Evolutionary conservation across 2,113 vertebrate species (phyloP), one percentile per base, ranked within the genome.

Genomic region (Eclectus roratus): DNA sequence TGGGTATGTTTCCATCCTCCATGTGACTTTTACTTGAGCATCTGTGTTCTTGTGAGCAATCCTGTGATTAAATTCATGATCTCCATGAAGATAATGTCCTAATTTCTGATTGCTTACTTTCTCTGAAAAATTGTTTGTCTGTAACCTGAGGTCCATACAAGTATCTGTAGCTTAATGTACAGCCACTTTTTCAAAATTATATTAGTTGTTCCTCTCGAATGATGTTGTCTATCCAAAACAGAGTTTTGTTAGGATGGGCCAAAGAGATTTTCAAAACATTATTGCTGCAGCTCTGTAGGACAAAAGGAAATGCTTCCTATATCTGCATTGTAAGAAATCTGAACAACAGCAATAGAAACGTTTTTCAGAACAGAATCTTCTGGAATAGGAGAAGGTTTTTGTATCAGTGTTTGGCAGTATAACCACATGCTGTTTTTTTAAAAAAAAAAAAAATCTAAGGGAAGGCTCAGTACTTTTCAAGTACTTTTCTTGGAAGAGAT

Each of bases 21-120:
- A 82, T 0, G 4, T 95, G 93, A 93, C 81, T 81, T 56, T 71
- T 72, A 21, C 44, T 91, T 71, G 69, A 93, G 88, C 85, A 89
- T 86, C 85, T 94, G 96, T 79, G 72, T 79, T 91, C 88, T 56
- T 52, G 41, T 85, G 65, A 93, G 88, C 49, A 82, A 82, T 78
- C 28, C 65, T 72, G 44, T 84, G 80, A 94, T 94, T 95, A 93
- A 91, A 83, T 80, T 55, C 16, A 52, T 64, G 60, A 77, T 70
- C 64, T 65, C 60, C 80, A 16, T 55, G 63, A 83, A 91, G 33
- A 37, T 37, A 84, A 86, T 65, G 21, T 91, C 52, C 44, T 56
- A 44, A 95, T 90, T 95, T 94, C 76, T 88, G 23, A 24, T 58
- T 74, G 25, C 20, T 89, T 80, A 21, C 61, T 91, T 85, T 68